These are phyloP conservation scores for Drosophila affinis DNA, from an alignment of 2,888 invertebrate genomes.

Conservation along the genomic window DNA sequence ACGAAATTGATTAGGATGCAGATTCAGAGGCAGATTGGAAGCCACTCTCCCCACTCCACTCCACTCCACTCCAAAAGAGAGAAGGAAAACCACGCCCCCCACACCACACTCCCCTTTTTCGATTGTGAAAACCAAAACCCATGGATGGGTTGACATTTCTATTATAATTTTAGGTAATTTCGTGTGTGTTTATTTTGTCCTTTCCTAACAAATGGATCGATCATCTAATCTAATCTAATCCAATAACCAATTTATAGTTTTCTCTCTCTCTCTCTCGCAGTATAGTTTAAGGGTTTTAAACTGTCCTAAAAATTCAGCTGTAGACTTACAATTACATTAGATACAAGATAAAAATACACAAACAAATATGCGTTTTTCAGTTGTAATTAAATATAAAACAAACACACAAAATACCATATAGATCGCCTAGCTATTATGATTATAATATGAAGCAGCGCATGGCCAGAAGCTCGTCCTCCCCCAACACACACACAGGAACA, in stretches of 20 bases:
- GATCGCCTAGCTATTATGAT: conserved; percentile 60
- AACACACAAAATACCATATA: conserved; percentile 28
- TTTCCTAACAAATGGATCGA: no score
- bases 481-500: conserved; percentile 10
- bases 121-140: no score
- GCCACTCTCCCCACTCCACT: no score
- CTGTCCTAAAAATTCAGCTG: conserved; percentile 61
- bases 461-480: not conserved
- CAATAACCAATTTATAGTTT: no score
- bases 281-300: conserved; percentile 54
- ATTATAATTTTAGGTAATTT: no score
- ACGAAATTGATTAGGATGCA: conserved; percentile 77
- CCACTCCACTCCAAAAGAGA: no score
- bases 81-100: no score
- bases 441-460: conserved; percentile 19
- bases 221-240: no score
- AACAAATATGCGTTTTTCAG: conserved; percentile 18
- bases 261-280: conserved; percentile 10
- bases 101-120: no score
- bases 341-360: conserved; percentile 32
- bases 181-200: no score
- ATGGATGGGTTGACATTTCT: no score
- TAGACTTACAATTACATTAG: conserved; percentile 61
- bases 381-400: conserved; percentile 51
- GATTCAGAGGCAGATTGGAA: no score